A percentile compares a stretch with the other conserved stretches of the same genome.
These are phyloP conservation scores for Uropetala carovei DNA, from an alignment of 2,888 invertebrate genomes.

Conservation along the genomic window DNA sequence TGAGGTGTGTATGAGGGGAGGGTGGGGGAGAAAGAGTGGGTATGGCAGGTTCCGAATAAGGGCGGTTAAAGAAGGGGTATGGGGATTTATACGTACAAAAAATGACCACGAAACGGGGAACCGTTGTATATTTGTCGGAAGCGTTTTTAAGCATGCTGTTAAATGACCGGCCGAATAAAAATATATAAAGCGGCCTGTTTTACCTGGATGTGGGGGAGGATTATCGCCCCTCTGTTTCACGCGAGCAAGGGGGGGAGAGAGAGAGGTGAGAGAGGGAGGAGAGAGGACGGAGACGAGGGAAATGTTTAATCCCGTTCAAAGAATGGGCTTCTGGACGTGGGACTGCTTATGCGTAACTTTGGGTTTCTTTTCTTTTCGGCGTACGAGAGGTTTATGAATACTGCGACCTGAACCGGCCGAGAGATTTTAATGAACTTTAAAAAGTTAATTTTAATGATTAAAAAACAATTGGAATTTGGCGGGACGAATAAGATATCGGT, in stretches of 20 bases:
- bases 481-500: too few species aligned
- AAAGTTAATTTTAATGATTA: too few species aligned
- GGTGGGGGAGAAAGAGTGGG: neutral
- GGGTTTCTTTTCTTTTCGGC: too few species aligned
- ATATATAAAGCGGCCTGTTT: neutral
- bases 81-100: slow-evolving; percentile 8
- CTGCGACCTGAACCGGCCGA: too few species aligned
- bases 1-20: neutral
- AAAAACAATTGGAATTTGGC: too few species aligned
- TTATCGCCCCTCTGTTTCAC: neutral
- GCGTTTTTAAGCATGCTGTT: neutral
- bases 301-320: too few species aligned
- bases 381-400: too few species aligned
- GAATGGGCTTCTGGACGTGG: too few species aligned
- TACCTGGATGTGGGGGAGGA: neutral
- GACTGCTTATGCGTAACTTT: too few species aligned
- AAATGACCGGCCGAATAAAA: slow-evolving; percentile 4
- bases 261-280: neutral
- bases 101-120: neutral
- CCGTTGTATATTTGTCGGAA: neutral
- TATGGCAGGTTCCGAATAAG: slow-evolving; percentile 17
- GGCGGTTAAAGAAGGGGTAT: neutral
- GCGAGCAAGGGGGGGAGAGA: neutral
- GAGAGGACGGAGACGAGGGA: neutral
- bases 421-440: too few species aligned